Evolutionary conservation across 2,888 invertebrate species (phyloP).

Genomic region (Leptopilina drosophilae): DNA sequence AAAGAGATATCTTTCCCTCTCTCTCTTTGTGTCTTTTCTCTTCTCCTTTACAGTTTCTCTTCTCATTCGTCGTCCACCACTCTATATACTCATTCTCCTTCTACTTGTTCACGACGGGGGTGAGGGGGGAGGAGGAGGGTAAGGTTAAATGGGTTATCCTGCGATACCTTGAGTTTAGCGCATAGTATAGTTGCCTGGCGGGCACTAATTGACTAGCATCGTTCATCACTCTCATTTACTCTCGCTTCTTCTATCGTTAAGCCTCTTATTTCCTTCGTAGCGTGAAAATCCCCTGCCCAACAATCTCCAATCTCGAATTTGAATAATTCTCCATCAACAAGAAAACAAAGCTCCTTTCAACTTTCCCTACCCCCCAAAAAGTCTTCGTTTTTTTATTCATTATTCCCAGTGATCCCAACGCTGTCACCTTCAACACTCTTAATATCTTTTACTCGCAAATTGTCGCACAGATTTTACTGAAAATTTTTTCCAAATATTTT

Average conservation of each 20-base stretch:
- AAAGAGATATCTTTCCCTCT: neutral
- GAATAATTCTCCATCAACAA: constrained; percentile 3
- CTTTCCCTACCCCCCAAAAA: neutral
- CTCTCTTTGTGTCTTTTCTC: constrained; percentile 10
- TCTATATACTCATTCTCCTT: constrained; percentile 13
- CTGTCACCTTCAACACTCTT: neutral
- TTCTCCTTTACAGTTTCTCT: constrained; percentile 9
- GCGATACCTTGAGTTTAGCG: constrained; percentile 56
- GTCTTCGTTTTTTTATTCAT: no score
- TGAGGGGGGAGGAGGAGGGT: neutral
- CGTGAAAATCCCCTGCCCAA: constrained; percentile 21
- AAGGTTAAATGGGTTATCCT: constrained; percentile 49
- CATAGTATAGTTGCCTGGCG: constrained; percentile 57
- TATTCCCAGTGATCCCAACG: neutral
- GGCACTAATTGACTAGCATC: constrained; percentile 77
- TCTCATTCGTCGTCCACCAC: constrained; percentile 20
- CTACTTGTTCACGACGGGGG: constrained; percentile 35
- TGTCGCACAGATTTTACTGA: neutral
- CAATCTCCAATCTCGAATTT: constrained; percentile 9
- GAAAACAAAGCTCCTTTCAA: constrained; percentile 4
- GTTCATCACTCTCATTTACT: constrained; percentile 69
- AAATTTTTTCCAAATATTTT: no score
- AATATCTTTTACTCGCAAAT: neutral
- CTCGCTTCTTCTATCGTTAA: constrained; percentile 40
- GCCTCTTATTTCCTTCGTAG: constrained; percentile 10